A percentile compares a stretch with the other conserved stretches of the same genome.
phyloP scores from a whole-genome alignment of 1,140 invertebrate species.

The Coenobita brevimanus region DNA sequence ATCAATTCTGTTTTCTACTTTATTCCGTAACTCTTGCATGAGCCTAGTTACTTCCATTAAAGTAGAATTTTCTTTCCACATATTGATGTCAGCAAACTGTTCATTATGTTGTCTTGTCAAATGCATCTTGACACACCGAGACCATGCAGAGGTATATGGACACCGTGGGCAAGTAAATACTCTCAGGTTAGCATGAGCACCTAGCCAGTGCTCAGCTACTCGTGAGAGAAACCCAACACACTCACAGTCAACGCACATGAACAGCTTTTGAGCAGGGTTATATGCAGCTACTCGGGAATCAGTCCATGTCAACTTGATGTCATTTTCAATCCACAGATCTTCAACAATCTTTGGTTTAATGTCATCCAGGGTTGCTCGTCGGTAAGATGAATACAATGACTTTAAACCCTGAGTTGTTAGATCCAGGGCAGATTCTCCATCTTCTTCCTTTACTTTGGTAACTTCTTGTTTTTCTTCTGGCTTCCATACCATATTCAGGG shows the following conservation, averaged over 20 bases:
- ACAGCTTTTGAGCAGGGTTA: slow-evolving; percentile 82
- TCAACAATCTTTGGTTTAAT: slow-evolving; percentile 74
- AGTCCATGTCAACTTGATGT: slow-evolving; percentile 81
- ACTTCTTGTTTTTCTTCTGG: slow-evolving; percentile 11
- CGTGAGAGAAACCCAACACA: slow-evolving; percentile 85
- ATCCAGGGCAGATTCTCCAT: slow-evolving; percentile 58
- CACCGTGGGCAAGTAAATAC: slow-evolving; percentile 84
- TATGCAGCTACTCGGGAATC: slow-evolving; percentile 82
- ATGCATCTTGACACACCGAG: slow-evolving; percentile 83
- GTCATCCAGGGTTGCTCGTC: slow-evolving; percentile 51
- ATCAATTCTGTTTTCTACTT: slow-evolving; percentile 69
- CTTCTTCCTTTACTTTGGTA: slow-evolving; percentile 42
- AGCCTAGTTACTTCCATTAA: slow-evolving; percentile 83
- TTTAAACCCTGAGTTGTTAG: slow-evolving; percentile 64
- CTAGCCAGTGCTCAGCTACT: slow-evolving; percentile 88
- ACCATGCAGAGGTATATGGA: slow-evolving; percentile 84
- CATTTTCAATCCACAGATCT: slow-evolving; percentile 81
- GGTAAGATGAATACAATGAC: slow-evolving; percentile 64
- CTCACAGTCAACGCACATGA: slow-evolving; percentile 85
- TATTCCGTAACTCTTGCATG: slow-evolving; percentile 79
- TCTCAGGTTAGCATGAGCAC: slow-evolving; percentile 83
- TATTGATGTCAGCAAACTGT: slow-evolving; percentile 72
- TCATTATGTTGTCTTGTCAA: slow-evolving; percentile 80
- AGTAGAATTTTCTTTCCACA: slow-evolving; percentile 82
- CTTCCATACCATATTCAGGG: slow-evolving; percentile 28